Evolutionary conservation across 1,140 invertebrate species (phyloP), one percentile per base, ranked within the genome.

Genomic region (Drosophila truncata): DNA sequence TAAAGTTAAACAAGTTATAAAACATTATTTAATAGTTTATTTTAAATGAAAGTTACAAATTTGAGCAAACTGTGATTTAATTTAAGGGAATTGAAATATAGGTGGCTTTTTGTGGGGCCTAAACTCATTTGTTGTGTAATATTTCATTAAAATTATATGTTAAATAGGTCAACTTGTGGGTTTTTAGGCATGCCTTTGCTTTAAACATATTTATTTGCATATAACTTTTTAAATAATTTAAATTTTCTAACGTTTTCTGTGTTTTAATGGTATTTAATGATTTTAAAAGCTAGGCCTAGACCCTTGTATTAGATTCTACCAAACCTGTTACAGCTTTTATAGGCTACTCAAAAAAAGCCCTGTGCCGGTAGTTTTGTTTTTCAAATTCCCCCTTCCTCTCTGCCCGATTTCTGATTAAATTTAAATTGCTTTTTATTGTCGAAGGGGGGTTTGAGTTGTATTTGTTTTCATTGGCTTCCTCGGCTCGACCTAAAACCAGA

Each of bases 361-460:
- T 71, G 35, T 49, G 50, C 52, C 66, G 66, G 66, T 72, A 49
- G 70, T 60, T 60, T 59, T 60, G 41, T 71, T 60, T 71, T 60
- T 59, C 18, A 37, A 9, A 59, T 18, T 20, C 67, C 23, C 31
- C 55, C 23, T 18, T 39, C 27, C 55, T 25, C 18, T 23, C 39
- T 27, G 41, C 52, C 41, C 37, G 50, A 55, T 77, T 69, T 61
- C 47, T 61, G 74, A 78, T 78, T 69, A 77, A 77, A 77, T 78
- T 78, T 69, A 78, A 78, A 69, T 78, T 60, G 55, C 20, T 67
- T 77, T 77, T 77, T 77, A 67, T 77, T 77, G 47, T 66, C 52
- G 27, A n/a, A 44, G 23, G 35, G 63, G 27, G 37, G 42, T 13
- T 20, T 67, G 11, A 31, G 37, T 66, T 59, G 29, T 61, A 35